phyloP scores from a whole-genome alignment of 1,140 invertebrate species.

The Campodea augens region DNA sequence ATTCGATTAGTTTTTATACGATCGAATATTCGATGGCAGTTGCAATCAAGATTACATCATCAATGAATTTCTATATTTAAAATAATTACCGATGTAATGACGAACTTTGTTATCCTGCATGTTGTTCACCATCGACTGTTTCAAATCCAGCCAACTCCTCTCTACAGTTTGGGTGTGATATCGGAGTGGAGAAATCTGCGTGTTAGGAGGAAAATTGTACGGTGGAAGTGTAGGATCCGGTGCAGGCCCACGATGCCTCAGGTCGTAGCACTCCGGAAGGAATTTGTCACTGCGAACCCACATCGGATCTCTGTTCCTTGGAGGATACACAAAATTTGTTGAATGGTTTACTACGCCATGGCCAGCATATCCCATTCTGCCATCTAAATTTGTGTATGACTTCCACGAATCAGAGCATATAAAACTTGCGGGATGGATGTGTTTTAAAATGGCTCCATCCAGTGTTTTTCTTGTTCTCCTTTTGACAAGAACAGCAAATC shows the following conservation, averaged over 20 bases:
- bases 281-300: not conserved
- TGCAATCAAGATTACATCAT: too few species aligned
- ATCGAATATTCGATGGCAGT: too few species aligned
- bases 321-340: not conserved
- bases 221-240: too few species aligned
- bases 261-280: not conserved
- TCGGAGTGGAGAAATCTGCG: not conserved
- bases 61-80: too few species aligned
- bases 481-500: not conserved
- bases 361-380: not conserved
- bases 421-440: not conserved
- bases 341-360: not conserved
- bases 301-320: not conserved
- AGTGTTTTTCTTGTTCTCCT: not conserved
- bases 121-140: too few species aligned
- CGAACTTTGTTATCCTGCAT: too few species aligned
- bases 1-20: too few species aligned
- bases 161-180: not conserved
- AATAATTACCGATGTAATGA: too few species aligned
- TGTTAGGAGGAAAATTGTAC: not conserved
- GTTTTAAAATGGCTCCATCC: not conserved
- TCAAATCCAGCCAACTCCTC: not conserved
- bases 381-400: not conserved
- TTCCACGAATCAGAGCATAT: not conserved
- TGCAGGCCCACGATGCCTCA: not conserved